Evolutionary conservation across 2,888 invertebrate species (phyloP), one percentile per base, ranked within the genome.

Genomic region (Acleris emargana): DNA sequence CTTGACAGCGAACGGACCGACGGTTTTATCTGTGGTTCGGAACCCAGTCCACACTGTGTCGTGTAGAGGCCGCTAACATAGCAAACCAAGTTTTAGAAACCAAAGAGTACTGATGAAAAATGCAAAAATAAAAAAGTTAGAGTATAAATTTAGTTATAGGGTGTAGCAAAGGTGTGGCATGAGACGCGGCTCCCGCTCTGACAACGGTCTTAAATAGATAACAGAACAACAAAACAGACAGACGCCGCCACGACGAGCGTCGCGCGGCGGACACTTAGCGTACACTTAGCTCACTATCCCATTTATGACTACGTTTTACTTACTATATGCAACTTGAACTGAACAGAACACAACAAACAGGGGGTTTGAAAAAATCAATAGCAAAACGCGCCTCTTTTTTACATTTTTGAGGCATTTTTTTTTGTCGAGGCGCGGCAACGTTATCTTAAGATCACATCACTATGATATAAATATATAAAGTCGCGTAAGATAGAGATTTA

Each of bases 401-500:
- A 45, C 62, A 60, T 32, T 54, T 51, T 68, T 52, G 43, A 58
- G 22, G 50, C 61, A 68, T 67, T 52, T 67, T 67, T 71, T 67
- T 63, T 60, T 68, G 62, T 59, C 38, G 45, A 67, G 57, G 55
- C 64, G 67, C 54, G 67, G 70, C 73, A 72, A 73, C 72, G 72
- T 71, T 68, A 72, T 68, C 74, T 79, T 82, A 82, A 77, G 75
- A 81, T 83, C 82, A 82, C 79, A 78, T 73, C 70, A 71, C 70
- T 76, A 80, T 80, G 77, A 80, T 81, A 80, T 80, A 79, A 77
- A 73, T 76, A 75, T 77, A 70, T 75, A 76, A 76, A 77, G 73
- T 78, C 75, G 77, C 76, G 72, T 79, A 79, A 72, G 74, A 79
- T 74, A 78, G 76, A 72, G 70, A 74, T 72, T 72, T 76, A 76